These are phyloP conservation scores for Phortica variegata DNA, from an alignment of 1,140 invertebrate species.

Conservation along the genomic window DNA sequence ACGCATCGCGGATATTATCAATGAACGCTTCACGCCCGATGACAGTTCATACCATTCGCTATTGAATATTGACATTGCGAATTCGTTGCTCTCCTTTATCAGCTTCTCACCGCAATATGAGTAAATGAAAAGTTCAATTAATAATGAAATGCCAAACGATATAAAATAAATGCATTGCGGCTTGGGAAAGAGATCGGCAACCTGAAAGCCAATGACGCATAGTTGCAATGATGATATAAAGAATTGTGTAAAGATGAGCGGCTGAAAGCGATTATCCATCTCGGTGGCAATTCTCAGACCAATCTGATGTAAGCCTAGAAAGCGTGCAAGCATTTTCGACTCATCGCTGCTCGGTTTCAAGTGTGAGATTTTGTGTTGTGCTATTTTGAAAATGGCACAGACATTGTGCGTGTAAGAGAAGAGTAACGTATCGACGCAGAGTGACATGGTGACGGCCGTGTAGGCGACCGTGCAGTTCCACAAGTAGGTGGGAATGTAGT, in stretches of 20 bases:
- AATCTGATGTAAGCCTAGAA: constrained; percentile 33
- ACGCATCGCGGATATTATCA: constrained; percentile 30
- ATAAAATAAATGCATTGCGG: constrained; percentile 33
- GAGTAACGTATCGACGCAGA: constrained; percentile 37
- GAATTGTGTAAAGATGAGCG: constrained; percentile 36
- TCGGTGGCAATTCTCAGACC: constrained; percentile 28
- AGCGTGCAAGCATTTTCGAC: constrained; percentile 14
- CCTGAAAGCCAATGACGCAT: constrained; percentile 39
- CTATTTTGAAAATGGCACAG: constrained; percentile 38
- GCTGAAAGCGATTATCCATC: constrained; percentile 17
- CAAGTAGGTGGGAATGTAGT: constrained; percentile 31
- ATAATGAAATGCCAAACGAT: constrained; percentile 29
- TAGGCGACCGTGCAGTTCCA: constrained; percentile 38
- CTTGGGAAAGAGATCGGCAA: constrained; percentile 36
- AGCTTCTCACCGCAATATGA: constrained; percentile 41
- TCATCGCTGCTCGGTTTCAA: constrained; percentile 18
- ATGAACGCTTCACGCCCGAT: constrained; percentile 15
- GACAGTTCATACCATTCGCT: constrained; percentile 32
- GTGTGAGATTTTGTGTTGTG: constrained; percentile 28
- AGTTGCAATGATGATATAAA: constrained; percentile 32
- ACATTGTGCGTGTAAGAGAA: constrained; percentile 40
- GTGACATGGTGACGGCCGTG: constrained; percentile 30
- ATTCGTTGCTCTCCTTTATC: constrained; percentile 33
- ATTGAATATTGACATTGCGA: constrained; percentile 28
- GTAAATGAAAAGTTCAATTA: constrained; percentile 39